These are phyloP conservation scores for Gymnoscopelus microlampas DNA, from an alignment of 2,797 vertebrate genomes.

Conservation along the genomic window DNA sequence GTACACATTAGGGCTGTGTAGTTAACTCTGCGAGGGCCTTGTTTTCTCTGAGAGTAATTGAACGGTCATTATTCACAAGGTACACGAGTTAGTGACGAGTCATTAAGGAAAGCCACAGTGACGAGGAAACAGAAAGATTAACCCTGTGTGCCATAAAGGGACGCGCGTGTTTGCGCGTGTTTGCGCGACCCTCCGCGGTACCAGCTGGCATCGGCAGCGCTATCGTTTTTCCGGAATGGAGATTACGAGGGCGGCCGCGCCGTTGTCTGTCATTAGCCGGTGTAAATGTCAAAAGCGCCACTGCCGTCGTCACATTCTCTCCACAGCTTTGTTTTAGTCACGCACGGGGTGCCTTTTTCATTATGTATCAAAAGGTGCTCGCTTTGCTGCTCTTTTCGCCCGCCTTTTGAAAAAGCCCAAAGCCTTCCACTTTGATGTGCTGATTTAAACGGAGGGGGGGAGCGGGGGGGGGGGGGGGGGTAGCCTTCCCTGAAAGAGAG, in stretches of 20 bases:
- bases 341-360: slow-evolving; percentile 1
- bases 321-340: slow-evolving; percentile 23
- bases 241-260: slow-evolving; percentile 2
- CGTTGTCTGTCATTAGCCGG: slow-evolving; percentile 19
- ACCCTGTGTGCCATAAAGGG: neutral
- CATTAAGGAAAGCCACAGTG: slow-evolving; percentile 36
- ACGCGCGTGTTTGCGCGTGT: no score
- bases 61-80: slow-evolving; percentile 28
- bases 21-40: neutral
- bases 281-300: slow-evolving; percentile 20
- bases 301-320: slow-evolving; percentile 27
- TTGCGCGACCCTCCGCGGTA: slow-evolving; percentile 8
- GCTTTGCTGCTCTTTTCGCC: no score
- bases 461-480: neutral
- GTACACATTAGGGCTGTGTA: neutral
- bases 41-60: slow-evolving; percentile 16
- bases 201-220: slow-evolving; percentile 29
- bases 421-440: neutral
- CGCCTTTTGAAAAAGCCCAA: no score
- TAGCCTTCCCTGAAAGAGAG: slow-evolving; percentile 43
- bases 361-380: slow-evolving; percentile 29
- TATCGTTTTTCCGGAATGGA: slow-evolving; percentile 17
- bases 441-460: neutral
- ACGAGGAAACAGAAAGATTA: slow-evolving; percentile 35
- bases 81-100: slow-evolving; percentile 35